Evolutionary conservation across 2,113 vertebrate genomes (phyloP).

Genomic region (Chrysochloris asiatica): DNA sequence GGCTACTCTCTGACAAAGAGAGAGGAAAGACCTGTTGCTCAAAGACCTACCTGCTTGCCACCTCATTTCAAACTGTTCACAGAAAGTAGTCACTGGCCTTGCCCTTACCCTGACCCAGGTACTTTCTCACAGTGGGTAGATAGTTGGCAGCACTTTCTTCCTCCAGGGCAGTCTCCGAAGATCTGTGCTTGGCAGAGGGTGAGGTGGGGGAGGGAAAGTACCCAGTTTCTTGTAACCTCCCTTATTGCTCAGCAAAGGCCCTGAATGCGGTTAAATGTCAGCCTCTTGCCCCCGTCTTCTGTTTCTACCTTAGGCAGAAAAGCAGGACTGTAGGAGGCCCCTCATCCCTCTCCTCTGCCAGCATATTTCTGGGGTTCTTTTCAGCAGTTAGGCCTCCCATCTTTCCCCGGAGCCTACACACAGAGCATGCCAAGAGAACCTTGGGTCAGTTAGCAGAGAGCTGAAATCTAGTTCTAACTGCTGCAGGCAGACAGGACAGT

Average conservation of each 20-base stretch:
- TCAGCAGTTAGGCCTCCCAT: background rate
- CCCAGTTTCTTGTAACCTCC: background rate
- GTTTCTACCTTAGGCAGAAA: background rate
- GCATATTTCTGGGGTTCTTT: background rate
- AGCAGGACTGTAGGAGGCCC: background rate
- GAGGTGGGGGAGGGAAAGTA: slow-evolving; percentile 24
- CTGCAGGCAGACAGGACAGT: background rate
- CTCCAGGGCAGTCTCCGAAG: background rate
- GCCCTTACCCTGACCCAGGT: slow-evolving; percentile 50
- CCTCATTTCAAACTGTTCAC: background rate
- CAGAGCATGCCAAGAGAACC: background rate
- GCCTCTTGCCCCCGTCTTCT: background rate
- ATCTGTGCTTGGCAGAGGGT: background rate
- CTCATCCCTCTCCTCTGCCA: background rate
- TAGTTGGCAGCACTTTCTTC: slow-evolving; percentile 28
- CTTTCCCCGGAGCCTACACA: background rate
- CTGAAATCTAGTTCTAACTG: background rate
- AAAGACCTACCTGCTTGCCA: background rate
- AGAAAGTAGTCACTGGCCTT: background rate
- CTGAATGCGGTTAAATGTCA: background rate
- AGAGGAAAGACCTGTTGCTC: background rate
- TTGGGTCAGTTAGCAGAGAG: background rate
- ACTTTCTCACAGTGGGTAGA: slow-evolving; percentile 3
- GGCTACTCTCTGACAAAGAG: background rate
- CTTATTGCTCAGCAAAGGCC: background rate